These are phyloP conservation scores for Eristalinus sepulchralis DNA, from an alignment of 2,888 invertebrate genomes.

Conservation along the genomic window DNA sequence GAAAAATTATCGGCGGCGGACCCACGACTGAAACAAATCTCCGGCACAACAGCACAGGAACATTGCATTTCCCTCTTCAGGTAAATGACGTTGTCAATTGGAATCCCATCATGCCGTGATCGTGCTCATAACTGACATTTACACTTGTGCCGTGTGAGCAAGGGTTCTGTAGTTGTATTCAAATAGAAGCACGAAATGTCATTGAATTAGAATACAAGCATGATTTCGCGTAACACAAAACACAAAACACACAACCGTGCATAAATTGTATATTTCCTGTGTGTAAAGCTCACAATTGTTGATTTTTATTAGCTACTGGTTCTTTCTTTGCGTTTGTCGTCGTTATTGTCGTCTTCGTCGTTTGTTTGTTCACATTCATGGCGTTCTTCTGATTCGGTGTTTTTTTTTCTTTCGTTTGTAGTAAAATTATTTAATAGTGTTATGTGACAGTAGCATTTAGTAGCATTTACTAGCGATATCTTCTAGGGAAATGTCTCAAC, in stretches of 20 bases:
- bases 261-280: conserved; percentile 43
- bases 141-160: conserved; percentile 7
- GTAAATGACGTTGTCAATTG: conserved; percentile 40
- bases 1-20: conserved; percentile 34
- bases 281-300: conserved; percentile 24
- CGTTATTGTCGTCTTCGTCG: not conserved
- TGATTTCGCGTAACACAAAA: conserved; percentile 2
- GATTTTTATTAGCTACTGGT: conserved; percentile 11
- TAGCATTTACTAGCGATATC: not conserved
- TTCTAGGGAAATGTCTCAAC: not conserved
- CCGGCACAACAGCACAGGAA: not conserved
- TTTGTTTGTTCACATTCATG: not conserved
- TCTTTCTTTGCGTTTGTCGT: not conserved
- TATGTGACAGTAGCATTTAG: conserved; percentile 26
- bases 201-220: conserved; percentile 33
- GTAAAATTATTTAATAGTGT: not conserved
- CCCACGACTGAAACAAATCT: not conserved
- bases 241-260: conserved; percentile 9
- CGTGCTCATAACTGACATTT: conserved; percentile 23
- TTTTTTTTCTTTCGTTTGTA: not conserved
- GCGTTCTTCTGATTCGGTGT: not conserved
- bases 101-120: conserved; percentile 12
- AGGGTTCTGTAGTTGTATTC: not conserved
- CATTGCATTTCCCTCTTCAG: conserved; percentile 12
- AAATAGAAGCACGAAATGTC: conserved; percentile 28